Conservation (phyloP, 2,888 invertebrate genomes). For the Patella ulyssiponensis region DNA sequence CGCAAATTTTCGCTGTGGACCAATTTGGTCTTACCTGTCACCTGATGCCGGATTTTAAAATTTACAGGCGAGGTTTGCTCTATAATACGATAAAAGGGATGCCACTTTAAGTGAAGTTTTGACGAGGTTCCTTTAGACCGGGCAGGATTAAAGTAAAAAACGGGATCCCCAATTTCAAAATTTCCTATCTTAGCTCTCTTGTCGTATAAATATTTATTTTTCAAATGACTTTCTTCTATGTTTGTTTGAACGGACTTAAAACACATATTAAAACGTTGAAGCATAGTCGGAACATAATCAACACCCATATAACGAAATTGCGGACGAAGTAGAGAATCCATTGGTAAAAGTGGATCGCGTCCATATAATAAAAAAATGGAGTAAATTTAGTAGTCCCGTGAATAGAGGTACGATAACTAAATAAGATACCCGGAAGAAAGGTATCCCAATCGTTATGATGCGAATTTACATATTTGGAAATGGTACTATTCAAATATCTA, state of each 20-base stretch:
- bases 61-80: slow-evolving; percentile 31
- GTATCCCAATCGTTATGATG: slow-evolving; percentile 9
- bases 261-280: not conserved
- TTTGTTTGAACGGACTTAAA: not conserved
- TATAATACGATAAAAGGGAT: slow-evolving; percentile 35
- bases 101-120: too few relatives aligned
- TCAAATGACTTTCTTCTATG: not conserved
- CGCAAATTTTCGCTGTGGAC: slow-evolving; percentile 22
- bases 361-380: slow-evolving; percentile 18
- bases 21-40: slow-evolving; percentile 1
- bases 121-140: too few relatives aligned
- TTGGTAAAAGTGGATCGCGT: slow-evolving; percentile 3
- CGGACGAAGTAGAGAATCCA: not conserved
- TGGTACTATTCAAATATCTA: not conserved
- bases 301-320: slow-evolving; percentile 3
- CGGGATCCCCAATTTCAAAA: slow-evolving; percentile 38
- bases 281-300: slow-evolving; percentile 13
- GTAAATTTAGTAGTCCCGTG: not conserved
- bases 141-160: slow-evolving; percentile 32
- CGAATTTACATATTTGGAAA: slow-evolving; percentile 14
- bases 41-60: slow-evolving; percentile 23
- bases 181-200: slow-evolving; percentile 24
- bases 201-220: slow-evolving; percentile 3
- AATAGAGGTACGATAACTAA: slow-evolving; percentile 13
- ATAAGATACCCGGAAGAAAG: not conserved